Evolutionary conservation across 2,113 vertebrate genomes (phyloP), one percentile per base, ranked within the genome.

Genomic region (Hystrix brachyura): DNA sequence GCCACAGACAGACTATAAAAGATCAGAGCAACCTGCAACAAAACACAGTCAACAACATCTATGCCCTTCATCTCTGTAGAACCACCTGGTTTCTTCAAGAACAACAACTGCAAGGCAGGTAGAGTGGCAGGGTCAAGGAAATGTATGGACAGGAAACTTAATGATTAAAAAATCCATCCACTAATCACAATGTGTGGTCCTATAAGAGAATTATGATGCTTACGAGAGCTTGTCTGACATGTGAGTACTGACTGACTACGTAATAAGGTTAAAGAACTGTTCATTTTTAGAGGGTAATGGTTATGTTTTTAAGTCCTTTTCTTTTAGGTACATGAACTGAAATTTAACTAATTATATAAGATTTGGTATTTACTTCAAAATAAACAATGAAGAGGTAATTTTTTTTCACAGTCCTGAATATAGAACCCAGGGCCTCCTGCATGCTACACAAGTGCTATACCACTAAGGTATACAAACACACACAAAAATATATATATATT

Each of bases 341-440:
- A 93, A 69, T 71, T 67, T 43, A 93, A 93, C n/a, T 67, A 25
- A 48, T 93, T 25, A 87, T 78, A 60, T 90, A 55, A 32, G 64
- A 80, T 59, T 38, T 78, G 53, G 89, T 60, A 62, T 57, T 87
- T 93, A 3, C 53, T 91, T 91, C 82, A 78, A 87, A 95, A 55
- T 57, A 87, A 82, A 90, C 65, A 53, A 38, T 48, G 21, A 57
- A 18, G 38, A 57, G 8, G 57, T 83, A 38, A 46, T 62, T 60
- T 34, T 57, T n/a, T 55, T 60, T 15, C 38, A 9, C 19, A 60
- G 57, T 83, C 21, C 13, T 62, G 38, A n/a, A 62, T 38, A 83
- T 18, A 43, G 81, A 29, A 62, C 38, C n/a, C 12, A 18, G 59
- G 23, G 2, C 21, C 7, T 43, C 81, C 81, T 34, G 29, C 51